phyloP scores from a whole-genome alignment of 2,888 invertebrate species.

The Apotomis capreana region DNA sequence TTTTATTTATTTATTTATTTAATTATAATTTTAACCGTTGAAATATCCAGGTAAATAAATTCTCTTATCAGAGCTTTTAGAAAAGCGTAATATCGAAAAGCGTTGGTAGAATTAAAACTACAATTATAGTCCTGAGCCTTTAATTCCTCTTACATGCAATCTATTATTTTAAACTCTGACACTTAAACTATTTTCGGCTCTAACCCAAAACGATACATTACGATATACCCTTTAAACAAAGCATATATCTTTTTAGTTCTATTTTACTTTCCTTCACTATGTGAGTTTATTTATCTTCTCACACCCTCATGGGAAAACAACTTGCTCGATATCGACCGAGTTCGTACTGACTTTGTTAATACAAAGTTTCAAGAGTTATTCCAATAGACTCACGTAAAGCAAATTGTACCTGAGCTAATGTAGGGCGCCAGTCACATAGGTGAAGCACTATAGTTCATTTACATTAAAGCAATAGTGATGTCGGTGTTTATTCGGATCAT shows the following conservation, averaged over 20 bases:
- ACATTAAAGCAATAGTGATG: no score
- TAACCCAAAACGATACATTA: neutral
- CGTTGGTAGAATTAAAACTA: no score
- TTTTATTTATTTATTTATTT: no score
- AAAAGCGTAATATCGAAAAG: no score
- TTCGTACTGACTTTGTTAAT: slow-evolving; percentile 24
- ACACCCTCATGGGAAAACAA: slow-evolving; percentile 25
- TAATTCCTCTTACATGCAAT: neutral
- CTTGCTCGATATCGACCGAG: slow-evolving; percentile 28
- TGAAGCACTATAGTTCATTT: no score
- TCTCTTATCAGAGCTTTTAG: no score
- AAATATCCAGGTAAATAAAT: no score
- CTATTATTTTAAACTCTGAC: neutral
- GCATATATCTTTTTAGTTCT: slow-evolving; percentile 21
- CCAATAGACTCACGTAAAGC: neutral
- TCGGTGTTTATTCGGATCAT: no score
- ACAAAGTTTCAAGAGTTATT: slow-evolving; percentile 20
- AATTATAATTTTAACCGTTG: no score
- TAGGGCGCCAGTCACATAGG: no score
- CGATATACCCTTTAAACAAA: slow-evolving; percentile 1
- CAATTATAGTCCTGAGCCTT: no score
- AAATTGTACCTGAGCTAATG: neutral
- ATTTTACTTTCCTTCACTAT: slow-evolving; percentile 33
- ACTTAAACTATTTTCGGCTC: neutral
- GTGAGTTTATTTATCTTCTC: slow-evolving; percentile 26